Base-by-base conservation (phyloP, 2,797 vertebrate genomes). In the Pangasius djambal region DNA sequence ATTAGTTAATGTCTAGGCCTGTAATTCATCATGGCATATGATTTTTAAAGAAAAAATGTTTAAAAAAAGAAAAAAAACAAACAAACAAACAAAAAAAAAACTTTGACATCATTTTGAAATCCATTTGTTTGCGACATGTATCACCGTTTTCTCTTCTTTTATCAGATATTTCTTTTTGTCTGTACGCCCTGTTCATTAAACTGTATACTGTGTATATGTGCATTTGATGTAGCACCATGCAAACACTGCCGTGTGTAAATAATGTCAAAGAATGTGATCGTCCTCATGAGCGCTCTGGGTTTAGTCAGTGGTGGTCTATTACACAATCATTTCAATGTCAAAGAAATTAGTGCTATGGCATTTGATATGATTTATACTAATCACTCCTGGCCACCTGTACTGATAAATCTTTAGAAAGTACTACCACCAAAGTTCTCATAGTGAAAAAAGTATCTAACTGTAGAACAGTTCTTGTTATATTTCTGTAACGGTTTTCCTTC, bases 191-290 rank as follows among this genome's bases (percentile, higher is more conserved):
- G n/a, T 83, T 28, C 15, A 52, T 63, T 16, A 52, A 85, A 37
- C 59, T 87, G 55, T 81, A 67, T 70, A 86, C 28, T 59, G 50
- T 87, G 37, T 83, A 77, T 88, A 74, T 85, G 65, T 65, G 25
- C 15, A 69, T 85, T 44, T 82, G 86, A 94, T 93, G 94, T 95
- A 95, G 94, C 93, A 90, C 83, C 93, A 93, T 94, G 94, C 94
- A 87, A 92, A 92, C 94, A 96, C 96, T 96, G 95, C 95, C 96
- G 93, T 89, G 59, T 89, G 28, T 77, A 85, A 61, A 67, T 59
- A 75, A 10, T 10, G 50, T 16, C 61, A 79, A 44, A 61, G 22
- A 59, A 83, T 40, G 18, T 83, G 67, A 70, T 72, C 13, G 18
- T 50, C 28, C 37, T 63, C 55, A n/a, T 72, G 25, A 55, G 31